Conservation (phyloP, 2,888 invertebrate species). For the Iselma pallidipennis region DNA sequence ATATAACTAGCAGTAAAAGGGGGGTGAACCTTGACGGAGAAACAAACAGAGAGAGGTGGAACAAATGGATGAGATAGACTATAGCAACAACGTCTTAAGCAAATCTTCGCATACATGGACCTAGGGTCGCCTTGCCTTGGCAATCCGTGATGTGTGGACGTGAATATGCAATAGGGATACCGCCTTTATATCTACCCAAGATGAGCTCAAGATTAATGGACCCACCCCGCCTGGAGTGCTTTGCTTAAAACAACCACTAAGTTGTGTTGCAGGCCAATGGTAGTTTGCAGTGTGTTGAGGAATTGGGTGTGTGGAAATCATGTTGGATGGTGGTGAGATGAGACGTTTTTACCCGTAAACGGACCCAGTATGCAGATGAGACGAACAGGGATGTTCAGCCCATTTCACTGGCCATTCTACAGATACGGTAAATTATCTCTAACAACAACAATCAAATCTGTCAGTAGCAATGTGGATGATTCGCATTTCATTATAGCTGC, state of each 20-base stretch:
- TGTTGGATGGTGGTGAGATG: not conserved
- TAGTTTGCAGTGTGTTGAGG: constrained; percentile 35
- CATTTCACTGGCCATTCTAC: not conserved
- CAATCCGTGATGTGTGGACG: constrained; percentile 58
- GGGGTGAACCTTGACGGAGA: not conserved
- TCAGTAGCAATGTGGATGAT: not conserved
- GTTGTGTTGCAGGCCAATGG: constrained; percentile 48
- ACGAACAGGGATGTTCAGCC: not conserved
- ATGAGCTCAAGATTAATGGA: constrained; percentile 57
- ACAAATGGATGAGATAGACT: constrained; percentile 8
- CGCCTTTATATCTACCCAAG: constrained; percentile 35
- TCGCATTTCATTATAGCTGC: not conserved
- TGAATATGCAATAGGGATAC: constrained; percentile 57
- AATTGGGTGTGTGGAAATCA: not conserved
- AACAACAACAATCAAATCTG: not conserved
- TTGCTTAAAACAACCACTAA: constrained; percentile 54
- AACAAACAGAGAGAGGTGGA: not conserved
- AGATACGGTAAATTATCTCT: not conserved
- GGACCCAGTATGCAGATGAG: not conserved
- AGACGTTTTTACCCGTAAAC: not conserved
- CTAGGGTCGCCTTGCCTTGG: constrained; percentile 35
- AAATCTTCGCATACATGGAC: constrained; percentile 51
- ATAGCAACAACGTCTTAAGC: constrained; percentile 44
- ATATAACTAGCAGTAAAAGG: not conserved
- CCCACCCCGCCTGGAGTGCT: constrained; percentile 52